These are phyloP conservation scores for Ferrisia virgata DNA, from an alignment of 2,888 invertebrate genomes.

Conservation along the genomic window DNA sequence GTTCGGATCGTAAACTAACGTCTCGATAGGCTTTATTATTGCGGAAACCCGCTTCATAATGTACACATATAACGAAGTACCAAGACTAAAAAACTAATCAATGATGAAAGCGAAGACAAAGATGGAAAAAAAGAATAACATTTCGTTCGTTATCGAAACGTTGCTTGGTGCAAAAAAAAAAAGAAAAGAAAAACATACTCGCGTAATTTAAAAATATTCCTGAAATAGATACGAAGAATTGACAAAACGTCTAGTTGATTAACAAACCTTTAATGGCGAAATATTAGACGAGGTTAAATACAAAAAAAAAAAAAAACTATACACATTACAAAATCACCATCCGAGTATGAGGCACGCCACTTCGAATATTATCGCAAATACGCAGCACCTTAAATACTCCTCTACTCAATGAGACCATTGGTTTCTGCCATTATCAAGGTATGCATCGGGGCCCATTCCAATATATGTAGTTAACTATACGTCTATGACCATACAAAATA, in stretches of 20 bases:
- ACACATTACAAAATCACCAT: background rate
- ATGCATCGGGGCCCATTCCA: too few species aligned
- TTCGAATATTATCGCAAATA: background rate
- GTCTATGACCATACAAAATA: background rate
- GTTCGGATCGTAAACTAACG: too few species aligned
- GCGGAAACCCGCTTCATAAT: too few species aligned
- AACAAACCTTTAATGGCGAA: conserved; percentile 1
- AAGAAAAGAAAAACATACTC: background rate
- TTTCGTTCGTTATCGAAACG: background rate
- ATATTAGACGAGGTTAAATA: background rate
- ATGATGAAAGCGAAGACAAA: background rate
- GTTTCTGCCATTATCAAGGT: too few species aligned
- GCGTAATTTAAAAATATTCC: background rate
- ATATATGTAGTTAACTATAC: too few species aligned
- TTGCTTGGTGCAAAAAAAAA: too few species aligned
- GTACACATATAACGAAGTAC: too few species aligned
- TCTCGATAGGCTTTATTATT: too few species aligned
- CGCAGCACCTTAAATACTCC: too few species aligned
- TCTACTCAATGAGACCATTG: too few species aligned
- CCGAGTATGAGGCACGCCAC: background rate
- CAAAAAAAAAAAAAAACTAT: background rate
- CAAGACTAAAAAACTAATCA: background rate
- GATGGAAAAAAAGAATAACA: background rate
- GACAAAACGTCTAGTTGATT: background rate
- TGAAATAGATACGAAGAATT: background rate